Percentiles rank a stretch among this genome's conserved stretches.
Conservation (phyloP, 2,113 vertebrate genomes). For the Campylomormyrus tamandua region DNA sequence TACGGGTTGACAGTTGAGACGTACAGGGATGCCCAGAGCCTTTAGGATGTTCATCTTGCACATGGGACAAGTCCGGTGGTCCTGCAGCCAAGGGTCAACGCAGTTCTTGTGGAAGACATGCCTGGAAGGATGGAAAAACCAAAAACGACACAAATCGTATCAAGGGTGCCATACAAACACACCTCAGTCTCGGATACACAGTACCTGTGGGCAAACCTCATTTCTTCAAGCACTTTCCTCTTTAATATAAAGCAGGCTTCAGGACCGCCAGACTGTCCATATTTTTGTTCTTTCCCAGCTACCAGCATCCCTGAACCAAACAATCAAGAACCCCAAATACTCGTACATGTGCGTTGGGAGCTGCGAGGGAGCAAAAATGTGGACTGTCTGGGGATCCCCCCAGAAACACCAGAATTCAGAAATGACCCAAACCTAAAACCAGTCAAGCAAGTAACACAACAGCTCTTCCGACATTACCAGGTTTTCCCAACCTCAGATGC, state of each 20-base stretch:
- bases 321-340: neutral
- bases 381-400: neutral
- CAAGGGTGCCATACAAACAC: neutral
- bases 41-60: slow-evolving; percentile 99
- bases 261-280: neutral
- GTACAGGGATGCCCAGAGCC: slow-evolving; percentile 92
- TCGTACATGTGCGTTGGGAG: neutral
- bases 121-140: slow-evolving; percentile 54
- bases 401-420: neutral
- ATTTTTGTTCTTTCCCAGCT: neutral
- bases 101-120: slow-evolving; percentile 98
- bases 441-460: neutral
- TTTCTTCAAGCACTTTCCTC: neutral
- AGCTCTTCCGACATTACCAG: neutral
- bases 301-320: neutral
- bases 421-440: neutral
- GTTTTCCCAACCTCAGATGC: neutral
- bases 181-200: neutral
- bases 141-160: neutral
- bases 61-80: slow-evolving; percentile 97
- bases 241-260: neutral
- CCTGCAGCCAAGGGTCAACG: slow-evolving; percentile 95
- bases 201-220: neutral
- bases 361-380: neutral
- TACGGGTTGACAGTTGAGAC: slow-evolving; percentile 20